Evolutionary conservation across 1,140 invertebrate genomes (phyloP), one percentile per base, ranked within the genome.

Genomic region (Thaumatotibia leucotreta): DNA sequence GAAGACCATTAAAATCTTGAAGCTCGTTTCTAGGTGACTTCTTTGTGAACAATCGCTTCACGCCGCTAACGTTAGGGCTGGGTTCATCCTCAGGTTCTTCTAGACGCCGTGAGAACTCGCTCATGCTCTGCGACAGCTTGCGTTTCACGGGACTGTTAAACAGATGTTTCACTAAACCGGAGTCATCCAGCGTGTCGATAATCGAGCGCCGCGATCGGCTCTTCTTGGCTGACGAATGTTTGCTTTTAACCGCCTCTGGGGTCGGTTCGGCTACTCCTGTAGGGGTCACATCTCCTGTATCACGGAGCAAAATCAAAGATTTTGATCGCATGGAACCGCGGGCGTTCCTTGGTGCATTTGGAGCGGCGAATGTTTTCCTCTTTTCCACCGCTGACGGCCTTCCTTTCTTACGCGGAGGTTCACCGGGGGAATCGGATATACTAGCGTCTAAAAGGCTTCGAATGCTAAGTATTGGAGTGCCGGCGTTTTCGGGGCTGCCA

Each of bases 221-320:
- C 66, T 91, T 91, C 65, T 91, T 92, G 0, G 91, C 89, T 0
- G 89, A 90, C 1, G 91, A 92, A 69, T 92, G 91, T 66, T 91
- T 91, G 61, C 90, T 89, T 70, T 91, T 91, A 2, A 92, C 84
- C 0, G 74, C 77, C 65, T 91, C 89, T 6, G 77, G 88, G 4
- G 83, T 70, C 4, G 82, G 68, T 65, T 84, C 86, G 0, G 87
- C 77, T 0, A 73, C 80, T 61, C 88, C 89, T 17, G 80, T 91
- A 0, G 91, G 91, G 1, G 91, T 92, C 0, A 83, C 72, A 1
- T 24, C 22, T 1, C 50, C 50, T 4, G 50, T 8, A 4, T 14
- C 17, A 71, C 63, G 5, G 58, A 39, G 65, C 1, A 73, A 49
- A 22, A 31, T 74, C 11, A 83, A 45, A 0, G 82, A 84, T 65